Base-by-base conservation (phyloP, 2,888 invertebrate genomes). In the Gymnosoma rotundatum region DNA sequence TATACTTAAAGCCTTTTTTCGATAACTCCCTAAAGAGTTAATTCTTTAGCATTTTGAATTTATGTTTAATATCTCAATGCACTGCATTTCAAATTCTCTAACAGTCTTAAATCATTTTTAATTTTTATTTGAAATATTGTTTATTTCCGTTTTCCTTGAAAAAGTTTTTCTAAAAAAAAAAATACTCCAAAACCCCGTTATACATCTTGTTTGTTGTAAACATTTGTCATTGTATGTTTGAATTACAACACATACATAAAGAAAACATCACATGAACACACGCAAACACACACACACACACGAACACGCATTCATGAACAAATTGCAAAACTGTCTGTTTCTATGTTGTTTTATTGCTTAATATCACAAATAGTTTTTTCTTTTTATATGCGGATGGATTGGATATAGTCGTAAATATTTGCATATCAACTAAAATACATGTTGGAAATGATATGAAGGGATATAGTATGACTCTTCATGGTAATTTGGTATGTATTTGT, bases 281-380 rank as follows among this genome's bases (percentile, higher is more conserved):
- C 32, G 45, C 25, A 32, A 8, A 32, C 42, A 4, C 9, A 25
- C 25, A 25, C 25, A 25, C 25, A 25, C 25, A 25, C 25, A 25
- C 25, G 25, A 25, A 25, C 16, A 18, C 42, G 20, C 16, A 56
- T 9, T 16, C 20, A 36, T 52, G 18, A 20, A 36, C 70, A 63
- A 72, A 38, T 66, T 25, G 10, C 50, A 50, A 63, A 75, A 69
- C 54, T 69, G 42, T 75, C 36, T 72, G 21, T 69, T 48, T 58
- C 42, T 12, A 25, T 75, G 61, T 69, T 81, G 56, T 81, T 75
- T 75, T 75, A 75, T 63, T 67, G 69, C 69, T 75, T 42, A 81
- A 58, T 75, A 70, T 64, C 20, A 4, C 58, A 64, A 70, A 21
- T 32, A 52, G 52, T 69, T 32, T 32, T n/a, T 48, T 25, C 25